Conservation (phyloP, 2,113 vertebrate genomes). For the Recurvirostra avosetta region DNA sequence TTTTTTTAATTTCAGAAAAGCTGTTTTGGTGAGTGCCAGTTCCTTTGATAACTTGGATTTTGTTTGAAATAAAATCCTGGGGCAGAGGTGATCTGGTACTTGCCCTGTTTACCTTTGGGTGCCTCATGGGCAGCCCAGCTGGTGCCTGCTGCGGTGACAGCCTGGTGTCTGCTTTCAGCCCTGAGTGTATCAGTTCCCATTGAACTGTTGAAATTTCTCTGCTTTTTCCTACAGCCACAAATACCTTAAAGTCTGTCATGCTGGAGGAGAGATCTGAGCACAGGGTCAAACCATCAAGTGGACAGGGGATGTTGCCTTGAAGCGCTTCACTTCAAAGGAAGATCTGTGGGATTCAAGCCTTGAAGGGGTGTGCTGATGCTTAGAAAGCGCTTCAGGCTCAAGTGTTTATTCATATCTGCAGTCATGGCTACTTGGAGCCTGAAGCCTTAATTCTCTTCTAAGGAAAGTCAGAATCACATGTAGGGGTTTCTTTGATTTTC, state of each 20-base stretch:
- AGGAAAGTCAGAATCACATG: background rate
- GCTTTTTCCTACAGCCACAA: background rate
- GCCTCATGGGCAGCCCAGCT: background rate
- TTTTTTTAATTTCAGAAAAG: background rate
- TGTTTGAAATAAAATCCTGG: background rate
- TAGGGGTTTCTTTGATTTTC: background rate
- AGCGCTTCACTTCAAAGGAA: background rate
- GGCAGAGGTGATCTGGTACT: background rate
- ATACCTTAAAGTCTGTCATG: background rate
- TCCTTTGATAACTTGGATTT: background rate
- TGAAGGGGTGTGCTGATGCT: background rate
- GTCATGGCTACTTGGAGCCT: background rate
- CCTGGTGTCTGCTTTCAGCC: background rate
- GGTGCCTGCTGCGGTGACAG: background rate
- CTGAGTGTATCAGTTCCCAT: accelerated
- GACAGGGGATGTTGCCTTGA: background rate
- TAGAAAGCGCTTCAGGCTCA: background rate
- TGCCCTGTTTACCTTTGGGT: background rate
- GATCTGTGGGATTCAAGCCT: background rate
- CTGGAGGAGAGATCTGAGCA: background rate
- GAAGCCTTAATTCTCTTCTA: background rate
- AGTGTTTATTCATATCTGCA: background rate
- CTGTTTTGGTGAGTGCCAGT: background rate
- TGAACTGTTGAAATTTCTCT: background rate
- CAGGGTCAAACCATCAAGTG: background rate